Evolutionary conservation across 1,140 invertebrate genomes (phyloP).

Genomic region (Oryctes rhinoceros): DNA sequence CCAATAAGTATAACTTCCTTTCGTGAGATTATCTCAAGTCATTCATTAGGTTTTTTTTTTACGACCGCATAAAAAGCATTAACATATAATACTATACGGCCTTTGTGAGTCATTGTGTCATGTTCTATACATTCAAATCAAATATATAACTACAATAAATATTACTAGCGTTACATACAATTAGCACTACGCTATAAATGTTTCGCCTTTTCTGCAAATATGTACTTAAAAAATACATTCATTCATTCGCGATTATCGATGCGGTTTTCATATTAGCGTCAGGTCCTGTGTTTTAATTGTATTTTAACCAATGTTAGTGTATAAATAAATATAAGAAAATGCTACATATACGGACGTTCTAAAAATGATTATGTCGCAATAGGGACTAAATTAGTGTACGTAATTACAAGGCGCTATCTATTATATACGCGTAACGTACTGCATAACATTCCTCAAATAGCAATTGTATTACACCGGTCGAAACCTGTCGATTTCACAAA

Average conservation of each 20-base stretch:
- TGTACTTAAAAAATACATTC: conserved; percentile 11
- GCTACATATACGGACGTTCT: no score
- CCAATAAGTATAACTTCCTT: not conserved
- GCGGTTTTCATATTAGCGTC: no score
- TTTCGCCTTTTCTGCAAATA: conserved; percentile 1
- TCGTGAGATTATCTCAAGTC: no score
- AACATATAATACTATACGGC: not conserved
- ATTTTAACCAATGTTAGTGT: no score
- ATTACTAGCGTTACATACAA: conserved; percentile 9
- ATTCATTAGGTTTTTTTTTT: no score
- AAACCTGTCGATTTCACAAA: conserved; percentile 31
- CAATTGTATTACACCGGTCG: conserved; percentile 3
- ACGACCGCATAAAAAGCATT: no score
- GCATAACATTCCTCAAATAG: not conserved
- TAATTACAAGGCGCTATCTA: not conserved
- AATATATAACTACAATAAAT: conserved; percentile 13
- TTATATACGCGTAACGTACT: not conserved
- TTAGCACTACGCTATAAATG: not conserved
- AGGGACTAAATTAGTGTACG: no score
- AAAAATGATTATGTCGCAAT: no score
- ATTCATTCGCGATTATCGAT: no score
- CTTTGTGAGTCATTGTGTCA: not conserved
- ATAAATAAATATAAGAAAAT: no score
- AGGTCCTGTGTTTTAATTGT: no score
- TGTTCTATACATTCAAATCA: not conserved